Conservation (phyloP, 2,888 invertebrate genomes). For the Harpagoxenus sublaevis region DNA sequence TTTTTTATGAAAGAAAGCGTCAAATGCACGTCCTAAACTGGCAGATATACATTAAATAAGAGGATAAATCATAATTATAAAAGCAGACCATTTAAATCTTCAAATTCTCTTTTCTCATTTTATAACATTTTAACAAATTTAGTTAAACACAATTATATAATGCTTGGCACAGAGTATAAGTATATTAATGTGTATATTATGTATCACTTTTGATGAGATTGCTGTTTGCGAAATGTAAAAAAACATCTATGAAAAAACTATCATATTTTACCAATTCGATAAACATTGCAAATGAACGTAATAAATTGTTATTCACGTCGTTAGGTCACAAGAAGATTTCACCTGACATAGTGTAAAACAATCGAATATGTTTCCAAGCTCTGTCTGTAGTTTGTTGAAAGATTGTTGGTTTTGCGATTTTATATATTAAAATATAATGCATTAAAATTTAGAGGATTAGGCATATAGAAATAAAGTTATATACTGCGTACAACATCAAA, state of each 20-base stretch:
- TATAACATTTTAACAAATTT: too few species aligned
- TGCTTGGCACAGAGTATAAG: too few species aligned
- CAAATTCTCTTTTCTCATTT: too few species aligned
- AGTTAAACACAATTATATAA: too few species aligned
- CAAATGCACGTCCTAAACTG: too few species aligned
- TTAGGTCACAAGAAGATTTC: constrained; percentile 30
- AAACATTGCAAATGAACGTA: constrained; percentile 26
- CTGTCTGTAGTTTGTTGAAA: constrained; percentile 50
- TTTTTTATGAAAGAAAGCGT: too few species aligned
- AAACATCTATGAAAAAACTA: constrained; percentile 37
- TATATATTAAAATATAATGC: constrained; percentile 54
- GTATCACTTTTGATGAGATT: constrained; percentile 38
- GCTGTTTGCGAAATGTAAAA: constrained; percentile 41
- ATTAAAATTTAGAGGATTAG: constrained; percentile 54
- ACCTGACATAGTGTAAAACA: constrained; percentile 33
- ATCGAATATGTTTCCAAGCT: constrained; percentile 47
- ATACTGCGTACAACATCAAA: constrained; percentile 54
- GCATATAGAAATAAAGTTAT: constrained; percentile 53
- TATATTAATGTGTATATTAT: neutral
- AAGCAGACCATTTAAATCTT: too few species aligned
- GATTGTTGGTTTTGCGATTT: constrained; percentile 56
- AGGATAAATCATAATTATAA: too few species aligned
- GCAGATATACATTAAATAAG: too few species aligned
- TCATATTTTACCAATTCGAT: constrained; percentile 48
- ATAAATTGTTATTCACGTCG: constrained; percentile 44